Conservation (phyloP, 2,888 invertebrate genomes). For the Emmelina monodactyla region DNA sequence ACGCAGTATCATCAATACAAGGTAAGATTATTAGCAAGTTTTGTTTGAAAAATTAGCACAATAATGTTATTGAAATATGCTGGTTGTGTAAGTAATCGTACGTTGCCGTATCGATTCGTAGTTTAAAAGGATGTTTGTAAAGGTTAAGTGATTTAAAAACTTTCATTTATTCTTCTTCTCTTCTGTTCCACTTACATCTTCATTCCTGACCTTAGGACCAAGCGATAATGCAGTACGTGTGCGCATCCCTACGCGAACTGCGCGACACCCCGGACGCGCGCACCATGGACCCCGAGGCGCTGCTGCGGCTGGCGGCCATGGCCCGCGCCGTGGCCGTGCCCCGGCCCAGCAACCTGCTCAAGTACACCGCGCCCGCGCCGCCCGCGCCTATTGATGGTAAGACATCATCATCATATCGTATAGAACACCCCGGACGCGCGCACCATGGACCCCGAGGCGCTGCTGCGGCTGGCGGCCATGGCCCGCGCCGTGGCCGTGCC, state of each 20-base stretch:
- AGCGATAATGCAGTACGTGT: slow-evolving; percentile 81
- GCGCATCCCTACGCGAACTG: slow-evolving; percentile 71
- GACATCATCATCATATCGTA: too few relatives aligned
- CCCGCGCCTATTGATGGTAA: too few relatives aligned
- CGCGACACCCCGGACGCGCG: slow-evolving; percentile 68
- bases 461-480: slow-evolving; percentile 83
- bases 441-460: slow-evolving; percentile 89
- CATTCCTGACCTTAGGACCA: slow-evolving; percentile 70
- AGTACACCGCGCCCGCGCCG: slow-evolving; percentile 46
- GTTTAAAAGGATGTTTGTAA: too few relatives aligned
- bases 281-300: slow-evolving; percentile 89
- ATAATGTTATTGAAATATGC: too few relatives aligned
- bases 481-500: slow-evolving; percentile 86
- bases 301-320: slow-evolving; percentile 83
- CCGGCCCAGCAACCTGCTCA: slow-evolving; percentile 79
- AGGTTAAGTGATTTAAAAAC: too few relatives aligned
- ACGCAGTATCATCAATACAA: slow-evolving; percentile 87
- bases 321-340: slow-evolving; percentile 86
- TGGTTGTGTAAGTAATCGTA: too few relatives aligned
- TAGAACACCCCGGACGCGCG: slow-evolving; percentile 68
- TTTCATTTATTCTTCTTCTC: too few relatives aligned
- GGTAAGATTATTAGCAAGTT: slow-evolving; percentile 49
- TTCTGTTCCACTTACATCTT: too few relatives aligned
- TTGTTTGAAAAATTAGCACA: too few relatives aligned
- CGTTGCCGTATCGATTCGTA: too few relatives aligned